Evolutionary conservation across 1,140 invertebrate species (phyloP).

Genomic region (Dolichoris vasculosae): DNA sequence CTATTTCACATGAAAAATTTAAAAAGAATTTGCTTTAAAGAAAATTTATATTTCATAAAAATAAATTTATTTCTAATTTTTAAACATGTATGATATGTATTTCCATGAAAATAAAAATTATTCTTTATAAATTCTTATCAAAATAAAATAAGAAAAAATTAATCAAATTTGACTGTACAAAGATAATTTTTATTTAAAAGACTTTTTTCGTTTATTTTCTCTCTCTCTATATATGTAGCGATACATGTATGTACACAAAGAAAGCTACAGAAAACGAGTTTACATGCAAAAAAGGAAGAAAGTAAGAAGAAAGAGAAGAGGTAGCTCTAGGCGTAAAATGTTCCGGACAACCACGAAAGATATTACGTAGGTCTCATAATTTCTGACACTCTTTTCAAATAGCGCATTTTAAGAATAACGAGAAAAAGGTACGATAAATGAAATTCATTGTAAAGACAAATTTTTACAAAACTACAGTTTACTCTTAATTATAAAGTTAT

Average conservation of each 20-base stretch:
- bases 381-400: conserved; percentile 49
- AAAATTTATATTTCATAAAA: background rate
- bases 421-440: conserved; percentile 14
- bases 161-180: conserved; percentile 2
- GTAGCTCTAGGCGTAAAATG: conserved; percentile 44
- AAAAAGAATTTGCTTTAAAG: too few relatives aligned
- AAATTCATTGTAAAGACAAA: conserved; percentile 11
- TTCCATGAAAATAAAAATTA: background rate
- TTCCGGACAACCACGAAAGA: conserved; percentile 36
- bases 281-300: conserved; percentile 23
- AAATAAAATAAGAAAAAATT: background rate
- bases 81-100: background rate
- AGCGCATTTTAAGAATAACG: conserved; percentile 1
- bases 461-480: background rate
- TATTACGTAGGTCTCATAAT: conserved; percentile 47
- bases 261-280: conserved; percentile 30
- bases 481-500: background rate
- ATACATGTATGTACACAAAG: conserved; percentile 26
- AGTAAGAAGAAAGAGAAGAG: conserved; percentile 34
- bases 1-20: background rate
- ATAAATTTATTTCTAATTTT: background rate
- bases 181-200: conserved; percentile 28
- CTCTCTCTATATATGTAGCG: background rate
- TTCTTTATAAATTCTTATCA: background rate
- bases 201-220: conserved; percentile 13